phyloP scores from a whole-genome alignment of 1,140 invertebrate genomes.

The Diploscapter pachys region DNA sequence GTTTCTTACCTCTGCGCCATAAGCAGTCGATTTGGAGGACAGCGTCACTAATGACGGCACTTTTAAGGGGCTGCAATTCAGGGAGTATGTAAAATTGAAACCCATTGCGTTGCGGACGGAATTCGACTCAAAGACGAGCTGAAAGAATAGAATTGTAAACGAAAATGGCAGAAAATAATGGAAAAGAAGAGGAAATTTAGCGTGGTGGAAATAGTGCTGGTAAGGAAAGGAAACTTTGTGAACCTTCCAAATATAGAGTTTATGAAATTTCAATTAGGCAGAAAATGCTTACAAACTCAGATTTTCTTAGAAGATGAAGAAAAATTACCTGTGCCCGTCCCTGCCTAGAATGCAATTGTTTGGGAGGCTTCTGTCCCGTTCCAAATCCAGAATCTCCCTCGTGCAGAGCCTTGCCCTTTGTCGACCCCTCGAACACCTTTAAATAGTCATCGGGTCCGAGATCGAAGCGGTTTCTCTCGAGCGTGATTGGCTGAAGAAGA shows the following conservation, averaged over 20 bases:
- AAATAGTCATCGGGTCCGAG: conserved; percentile 2
- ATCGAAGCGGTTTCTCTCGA: conserved; percentile 11
- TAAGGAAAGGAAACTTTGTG: too few relatives aligned
- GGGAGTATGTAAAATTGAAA: conserved; percentile 73
- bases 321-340: conserved; percentile 1
- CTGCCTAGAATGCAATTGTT: conserved; percentile 17
- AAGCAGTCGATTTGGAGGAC: conserved; percentile 83
- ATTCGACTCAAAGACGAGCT: conserved; percentile 16
- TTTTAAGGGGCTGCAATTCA: conserved; percentile 80
- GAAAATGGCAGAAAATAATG: too few relatives aligned
- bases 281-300: too few relatives aligned
- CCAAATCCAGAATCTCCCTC: conserved; percentile 71
- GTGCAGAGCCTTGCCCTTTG: conserved; percentile 78
- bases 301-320: too few relatives aligned
- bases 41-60: conserved; percentile 71
- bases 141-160: too few relatives aligned
- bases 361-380: conserved; percentile 4
- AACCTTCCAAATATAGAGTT: too few relatives aligned
- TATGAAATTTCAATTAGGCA: too few relatives aligned
- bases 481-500: neutral
- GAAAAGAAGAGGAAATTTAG: too few relatives aligned
- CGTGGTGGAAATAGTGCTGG: too few relatives aligned
- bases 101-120: conserved; percentile 21
- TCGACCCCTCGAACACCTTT: conserved; percentile 71
- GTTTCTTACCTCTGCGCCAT: conserved; percentile 75